Evolutionary conservation across 2,113 vertebrate species (phyloP).

Genomic region (Caretta caretta): DNA sequence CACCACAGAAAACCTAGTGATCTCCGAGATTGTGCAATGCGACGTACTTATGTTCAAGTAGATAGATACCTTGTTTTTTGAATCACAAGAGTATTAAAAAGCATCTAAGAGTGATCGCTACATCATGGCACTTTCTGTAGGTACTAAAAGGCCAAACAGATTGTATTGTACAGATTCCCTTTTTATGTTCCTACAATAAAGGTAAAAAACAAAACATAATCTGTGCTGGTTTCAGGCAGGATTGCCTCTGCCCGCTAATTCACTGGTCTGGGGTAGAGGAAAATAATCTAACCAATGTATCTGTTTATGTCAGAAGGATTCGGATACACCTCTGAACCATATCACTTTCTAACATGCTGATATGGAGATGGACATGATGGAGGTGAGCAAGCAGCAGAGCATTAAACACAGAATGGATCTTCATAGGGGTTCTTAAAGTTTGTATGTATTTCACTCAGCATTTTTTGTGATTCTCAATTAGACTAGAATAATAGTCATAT

Average conservation of each 20-base stretch:
- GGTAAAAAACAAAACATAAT: neutral
- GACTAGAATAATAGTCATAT: neutral
- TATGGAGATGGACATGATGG: neutral
- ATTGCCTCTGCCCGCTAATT: neutral
- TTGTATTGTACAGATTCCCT: neutral
- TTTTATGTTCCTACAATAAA: neutral
- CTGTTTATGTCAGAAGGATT: neutral
- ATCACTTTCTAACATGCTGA: neutral
- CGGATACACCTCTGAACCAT: neutral
- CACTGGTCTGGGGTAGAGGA: neutral
- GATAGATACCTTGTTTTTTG: neutral
- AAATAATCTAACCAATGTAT: neutral
- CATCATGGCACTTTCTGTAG: neutral
- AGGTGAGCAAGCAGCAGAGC: neutral
- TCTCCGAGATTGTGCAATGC: neutral
- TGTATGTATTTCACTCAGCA: neutral
- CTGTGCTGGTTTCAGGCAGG: neutral
- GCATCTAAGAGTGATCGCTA: neutral
- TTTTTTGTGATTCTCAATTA: neutral
- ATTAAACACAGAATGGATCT: neutral
- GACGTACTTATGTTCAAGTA: conserved; percentile 30
- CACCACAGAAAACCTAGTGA: conserved; percentile 24
- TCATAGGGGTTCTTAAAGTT: neutral
- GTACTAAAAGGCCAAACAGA: neutral
- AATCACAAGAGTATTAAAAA: neutral